Conservation (phyloP, 2,888 invertebrate species). For the Philaethria dido region DNA sequence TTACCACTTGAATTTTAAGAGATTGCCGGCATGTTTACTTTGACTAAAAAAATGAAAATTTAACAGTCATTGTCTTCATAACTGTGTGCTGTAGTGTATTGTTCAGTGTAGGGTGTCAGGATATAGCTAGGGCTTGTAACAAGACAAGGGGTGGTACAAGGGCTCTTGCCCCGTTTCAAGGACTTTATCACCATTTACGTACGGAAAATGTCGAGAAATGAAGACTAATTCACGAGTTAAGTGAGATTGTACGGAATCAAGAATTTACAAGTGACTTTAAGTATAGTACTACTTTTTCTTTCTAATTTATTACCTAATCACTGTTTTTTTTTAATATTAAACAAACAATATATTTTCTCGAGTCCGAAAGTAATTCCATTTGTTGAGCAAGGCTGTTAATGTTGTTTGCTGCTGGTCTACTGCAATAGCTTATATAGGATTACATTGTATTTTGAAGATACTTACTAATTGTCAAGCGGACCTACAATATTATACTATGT, state of each 20-base stretch:
- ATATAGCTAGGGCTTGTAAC: conserved; percentile 45
- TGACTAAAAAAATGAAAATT: conserved; percentile 40
- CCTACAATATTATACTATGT: neutral
- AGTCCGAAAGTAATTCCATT: neutral
- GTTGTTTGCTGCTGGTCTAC: neutral
- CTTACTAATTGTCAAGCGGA: neutral
- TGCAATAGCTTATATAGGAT: neutral
- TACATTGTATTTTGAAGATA: neutral
- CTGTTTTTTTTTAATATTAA: too few species aligned
- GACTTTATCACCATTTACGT: conserved; percentile 56
- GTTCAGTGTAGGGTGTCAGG: conserved; percentile 45
- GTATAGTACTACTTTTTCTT: too few species aligned
- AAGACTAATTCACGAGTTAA: conserved; percentile 46
- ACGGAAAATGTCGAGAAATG: conserved; percentile 48
- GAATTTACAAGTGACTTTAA: conserved; percentile 17
- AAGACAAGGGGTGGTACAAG: conserved; percentile 49
- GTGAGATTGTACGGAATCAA: conserved; percentile 38
- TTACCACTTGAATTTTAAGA: conserved; percentile 13
- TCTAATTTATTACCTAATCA: too few species aligned
- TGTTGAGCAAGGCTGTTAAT: neutral
- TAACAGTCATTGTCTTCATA: conserved; percentile 40
- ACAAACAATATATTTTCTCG: neutral
- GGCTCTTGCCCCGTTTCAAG: conserved; percentile 52
- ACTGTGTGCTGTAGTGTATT: conserved; percentile 40
- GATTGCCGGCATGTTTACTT: conserved; percentile 28